phyloP scores from a whole-genome alignment of 2,113 vertebrate species.

The Neoarius graeffei region DNA sequence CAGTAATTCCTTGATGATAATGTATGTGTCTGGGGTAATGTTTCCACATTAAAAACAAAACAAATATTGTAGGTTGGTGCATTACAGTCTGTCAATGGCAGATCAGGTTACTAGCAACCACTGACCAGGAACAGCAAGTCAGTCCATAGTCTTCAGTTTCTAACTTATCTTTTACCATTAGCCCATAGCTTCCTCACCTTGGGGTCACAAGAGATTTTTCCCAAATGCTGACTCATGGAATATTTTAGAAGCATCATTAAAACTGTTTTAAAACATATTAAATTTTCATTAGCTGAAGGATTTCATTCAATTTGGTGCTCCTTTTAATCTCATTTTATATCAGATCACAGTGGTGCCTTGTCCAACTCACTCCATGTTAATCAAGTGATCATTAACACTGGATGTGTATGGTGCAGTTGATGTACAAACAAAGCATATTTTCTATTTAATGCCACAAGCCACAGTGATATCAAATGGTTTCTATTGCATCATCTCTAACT shows the following conservation, averaged over 20 bases:
- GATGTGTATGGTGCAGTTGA: neutral
- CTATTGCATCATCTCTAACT: neutral
- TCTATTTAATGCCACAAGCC: neutral
- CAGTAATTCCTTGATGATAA: neutral
- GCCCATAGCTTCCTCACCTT: neutral
- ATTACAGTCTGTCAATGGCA: neutral
- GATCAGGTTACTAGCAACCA: neutral
- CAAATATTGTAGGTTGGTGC: neutral
- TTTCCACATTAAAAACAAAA: neutral
- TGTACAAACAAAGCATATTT: neutral
- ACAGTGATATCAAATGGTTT: neutral
- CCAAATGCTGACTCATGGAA: neutral
- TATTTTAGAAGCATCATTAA: neutral
- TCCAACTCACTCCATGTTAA: neutral
- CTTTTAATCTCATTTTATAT: neutral
- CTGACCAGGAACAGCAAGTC: neutral
- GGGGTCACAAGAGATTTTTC: neutral
- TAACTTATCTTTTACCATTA: neutral
- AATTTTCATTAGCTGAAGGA: neutral
- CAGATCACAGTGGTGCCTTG: neutral
- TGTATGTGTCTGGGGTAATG: neutral
- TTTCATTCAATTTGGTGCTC: neutral
- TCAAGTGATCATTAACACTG: neutral
- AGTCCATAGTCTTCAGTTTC: neutral
- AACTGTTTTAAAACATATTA: neutral